phyloP scores from a whole-genome alignment of 1,140 invertebrate species.

The Drosophila persimilis region DNA sequence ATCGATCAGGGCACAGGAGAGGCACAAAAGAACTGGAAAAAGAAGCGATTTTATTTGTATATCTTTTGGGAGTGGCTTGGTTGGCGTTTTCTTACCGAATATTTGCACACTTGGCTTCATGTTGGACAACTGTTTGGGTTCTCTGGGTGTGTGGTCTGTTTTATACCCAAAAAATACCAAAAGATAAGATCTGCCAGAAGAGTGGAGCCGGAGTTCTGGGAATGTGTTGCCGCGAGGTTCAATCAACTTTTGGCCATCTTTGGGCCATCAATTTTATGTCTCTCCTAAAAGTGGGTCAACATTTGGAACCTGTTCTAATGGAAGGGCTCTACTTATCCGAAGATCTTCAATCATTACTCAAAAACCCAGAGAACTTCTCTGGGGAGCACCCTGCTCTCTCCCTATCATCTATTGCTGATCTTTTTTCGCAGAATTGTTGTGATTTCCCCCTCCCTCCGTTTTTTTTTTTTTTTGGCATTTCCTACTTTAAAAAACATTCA shows the following conservation, averaged over 20 bases:
- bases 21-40: conserved; percentile 36
- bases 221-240: conserved; percentile 9
- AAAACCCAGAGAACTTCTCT: too few relatives aligned
- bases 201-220: conserved; percentile 45
- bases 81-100: conserved; percentile 38
- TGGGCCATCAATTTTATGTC: conserved; percentile 49
- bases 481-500: conserved; percentile 82
- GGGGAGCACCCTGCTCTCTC: too few relatives aligned
- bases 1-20: conserved; percentile 17
- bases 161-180: conserved; percentile 40
- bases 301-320: conserved; percentile 34
- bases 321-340: conserved; percentile 19
- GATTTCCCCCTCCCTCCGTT: too few relatives aligned
- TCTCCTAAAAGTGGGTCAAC: conserved; percentile 54
- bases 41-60: neutral
- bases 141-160: conserved; percentile 12
- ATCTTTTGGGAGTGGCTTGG: neutral
- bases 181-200: conserved; percentile 49
- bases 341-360: conserved; percentile 22
- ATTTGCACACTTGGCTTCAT: conserved; percentile 46
- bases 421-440: too few relatives aligned
- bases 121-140: conserved; percentile 27
- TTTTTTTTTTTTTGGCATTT: conserved; percentile 61
- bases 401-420: too few relatives aligned
- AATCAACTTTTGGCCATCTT: conserved; percentile 36